These are phyloP conservation scores for Dendronephthya gigantea DNA, from an alignment of 64 coral and sea anemone species.

Conservation along the genomic window DNA sequence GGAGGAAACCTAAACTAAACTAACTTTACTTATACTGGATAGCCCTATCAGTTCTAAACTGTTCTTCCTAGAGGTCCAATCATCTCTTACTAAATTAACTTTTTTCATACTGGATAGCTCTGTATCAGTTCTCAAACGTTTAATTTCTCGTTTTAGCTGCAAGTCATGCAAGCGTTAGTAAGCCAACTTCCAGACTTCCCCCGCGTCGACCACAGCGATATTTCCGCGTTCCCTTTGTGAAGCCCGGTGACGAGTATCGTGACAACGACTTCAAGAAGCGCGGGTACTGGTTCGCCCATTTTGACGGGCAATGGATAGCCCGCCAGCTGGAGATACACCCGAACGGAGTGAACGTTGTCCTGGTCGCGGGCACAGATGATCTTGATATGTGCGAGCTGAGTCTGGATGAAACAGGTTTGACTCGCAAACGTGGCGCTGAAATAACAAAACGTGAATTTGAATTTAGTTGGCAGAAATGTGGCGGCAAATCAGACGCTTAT, in stretches of 20 bases:
- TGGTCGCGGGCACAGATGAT: slow-evolving; percentile 84
- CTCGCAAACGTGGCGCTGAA: slow-evolving; percentile 57
- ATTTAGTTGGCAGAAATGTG: slow-evolving; percentile 46
- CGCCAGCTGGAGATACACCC: slow-evolving; percentile 85
- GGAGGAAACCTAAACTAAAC: no score
- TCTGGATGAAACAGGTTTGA: slow-evolving; percentile 74
- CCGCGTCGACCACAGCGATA: slow-evolving; percentile 71
- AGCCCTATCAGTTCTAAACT: not conserved
- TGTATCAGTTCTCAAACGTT: no score
- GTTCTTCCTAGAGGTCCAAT: not conserved
- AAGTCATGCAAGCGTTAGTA: not conserved
- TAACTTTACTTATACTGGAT: not conserved
- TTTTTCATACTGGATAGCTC: no score
- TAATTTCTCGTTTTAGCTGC: not conserved
- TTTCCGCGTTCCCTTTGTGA: slow-evolving; percentile 78
- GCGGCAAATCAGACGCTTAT: slow-evolving; percentile 31
- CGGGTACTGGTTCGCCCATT: slow-evolving; percentile 90
- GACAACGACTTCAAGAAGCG: slow-evolving; percentile 82
- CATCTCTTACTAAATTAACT: not conserved
- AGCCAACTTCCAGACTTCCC: slow-evolving; percentile 37
- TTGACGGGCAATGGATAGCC: slow-evolving; percentile 97
- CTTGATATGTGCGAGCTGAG: slow-evolving; percentile 97
- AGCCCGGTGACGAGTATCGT: slow-evolving; percentile 54
- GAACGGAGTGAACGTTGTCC: slow-evolving; percentile 44
- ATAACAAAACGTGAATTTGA: slow-evolving; percentile 73